A percentile compares a stretch with the other conserved stretches of the same genome.
phyloP scores from a whole-genome alignment of 53 echinoderm and acorn worm genomes.

The Paracentrotus lividus region DNA sequence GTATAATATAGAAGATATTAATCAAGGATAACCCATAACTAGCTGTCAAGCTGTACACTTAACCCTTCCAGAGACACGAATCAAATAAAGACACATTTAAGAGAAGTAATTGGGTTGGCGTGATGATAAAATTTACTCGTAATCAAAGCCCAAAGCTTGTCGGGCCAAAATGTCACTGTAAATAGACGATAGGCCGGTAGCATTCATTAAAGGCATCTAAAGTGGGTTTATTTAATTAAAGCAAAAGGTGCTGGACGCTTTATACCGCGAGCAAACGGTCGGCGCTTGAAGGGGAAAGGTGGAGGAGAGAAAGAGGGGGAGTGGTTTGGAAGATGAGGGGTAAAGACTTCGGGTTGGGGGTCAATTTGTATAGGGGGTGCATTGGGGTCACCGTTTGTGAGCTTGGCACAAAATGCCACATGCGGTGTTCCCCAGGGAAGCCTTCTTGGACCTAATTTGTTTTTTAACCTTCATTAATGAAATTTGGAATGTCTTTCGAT shows the following conservation, averaged over 20 bases:
- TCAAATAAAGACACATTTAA: background rate
- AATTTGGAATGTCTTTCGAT: too few species aligned
- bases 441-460: too few species aligned
- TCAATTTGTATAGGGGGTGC: background rate
- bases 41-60: too few species aligned
- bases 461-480: too few species aligned
- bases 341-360: background rate
- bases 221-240: slow-evolving; percentile 55
- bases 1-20: too few species aligned
- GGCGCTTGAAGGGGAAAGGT: background rate
- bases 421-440: too few species aligned
- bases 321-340: background rate
- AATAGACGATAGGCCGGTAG: slow-evolving; percentile 31
- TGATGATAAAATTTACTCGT: background rate
- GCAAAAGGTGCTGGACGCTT: slow-evolving; percentile 34
- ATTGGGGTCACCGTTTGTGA: background rate
- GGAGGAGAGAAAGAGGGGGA: background rate
- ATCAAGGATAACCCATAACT: too few species aligned
- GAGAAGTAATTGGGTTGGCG: background rate
- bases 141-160: slow-evolving; percentile 17
- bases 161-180: slow-evolving; percentile 2
- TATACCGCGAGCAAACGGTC: background rate
- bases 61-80: too few species aligned
- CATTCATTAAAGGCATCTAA: slow-evolving; percentile 18
- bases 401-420: background rate